Conservation (phyloP, 2,797 vertebrate species). For the Orestias chungarensis region DNA sequence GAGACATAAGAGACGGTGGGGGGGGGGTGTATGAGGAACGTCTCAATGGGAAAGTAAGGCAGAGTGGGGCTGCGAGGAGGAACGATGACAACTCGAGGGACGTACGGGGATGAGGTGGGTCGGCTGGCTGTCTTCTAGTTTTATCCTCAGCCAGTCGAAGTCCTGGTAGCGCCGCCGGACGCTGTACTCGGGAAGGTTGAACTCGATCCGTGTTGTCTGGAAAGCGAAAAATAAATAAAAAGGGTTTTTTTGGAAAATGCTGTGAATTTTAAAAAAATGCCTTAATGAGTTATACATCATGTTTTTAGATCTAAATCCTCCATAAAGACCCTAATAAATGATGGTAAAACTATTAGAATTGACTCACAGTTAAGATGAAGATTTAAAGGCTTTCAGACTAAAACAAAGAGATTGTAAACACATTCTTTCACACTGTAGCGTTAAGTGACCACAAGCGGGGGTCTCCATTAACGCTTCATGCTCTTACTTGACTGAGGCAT, state of each 20-base stretch:
- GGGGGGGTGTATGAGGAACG: neutral
- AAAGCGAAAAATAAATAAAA: neutral
- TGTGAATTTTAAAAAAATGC: neutral
- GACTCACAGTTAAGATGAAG: neutral
- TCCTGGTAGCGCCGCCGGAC: slow-evolving; percentile 96
- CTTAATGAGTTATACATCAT: neutral
- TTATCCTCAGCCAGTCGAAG: slow-evolving; percentile 95
- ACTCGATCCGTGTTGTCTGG: slow-evolving; percentile 93
- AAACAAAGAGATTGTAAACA: neutral
- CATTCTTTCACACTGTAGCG: neutral
- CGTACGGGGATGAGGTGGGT: slow-evolving; percentile 98
- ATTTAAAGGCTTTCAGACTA: neutral
- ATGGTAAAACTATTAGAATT: neutral
- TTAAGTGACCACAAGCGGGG: no score
- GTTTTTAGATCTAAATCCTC: neutral
- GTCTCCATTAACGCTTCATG: slow-evolving; percentile 51
- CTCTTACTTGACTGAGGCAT: slow-evolving; percentile 44
- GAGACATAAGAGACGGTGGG: neutral
- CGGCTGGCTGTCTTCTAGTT: slow-evolving; percentile 96
- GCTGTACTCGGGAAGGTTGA: slow-evolving; percentile 94
- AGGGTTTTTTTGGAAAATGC: slow-evolving; percentile 20
- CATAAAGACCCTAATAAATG: neutral
- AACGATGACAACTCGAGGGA: slow-evolving; percentile 34
- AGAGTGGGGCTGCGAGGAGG: neutral
- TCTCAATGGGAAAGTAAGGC: neutral